Conservation (phyloP, 2,888 invertebrate genomes). For the Drosophila ezoana region DNA sequence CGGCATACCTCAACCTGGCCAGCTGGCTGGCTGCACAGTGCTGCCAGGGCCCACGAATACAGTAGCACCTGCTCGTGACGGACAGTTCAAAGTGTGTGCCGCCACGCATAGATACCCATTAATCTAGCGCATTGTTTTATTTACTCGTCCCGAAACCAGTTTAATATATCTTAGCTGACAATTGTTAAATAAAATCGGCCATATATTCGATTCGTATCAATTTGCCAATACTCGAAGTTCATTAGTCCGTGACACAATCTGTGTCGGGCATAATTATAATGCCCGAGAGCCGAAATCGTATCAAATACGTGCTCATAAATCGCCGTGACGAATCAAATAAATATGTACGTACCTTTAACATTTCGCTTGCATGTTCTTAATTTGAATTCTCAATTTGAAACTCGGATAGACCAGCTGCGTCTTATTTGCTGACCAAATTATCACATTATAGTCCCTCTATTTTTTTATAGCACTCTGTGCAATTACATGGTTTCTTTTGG, state of each 20-base stretch:
- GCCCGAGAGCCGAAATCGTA: constrained; percentile 6
- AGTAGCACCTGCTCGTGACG: background rate
- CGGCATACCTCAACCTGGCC: constrained; percentile 30
- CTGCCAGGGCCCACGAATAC: constrained; percentile 1
- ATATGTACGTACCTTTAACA: constrained; percentile 40
- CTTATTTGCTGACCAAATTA: constrained; percentile 42
- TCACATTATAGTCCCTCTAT: constrained; percentile 20
- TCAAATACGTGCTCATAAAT: constrained; percentile 40
- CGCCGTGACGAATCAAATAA: constrained; percentile 22
- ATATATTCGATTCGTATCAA: background rate
- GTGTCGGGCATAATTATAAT: constrained; percentile 20
- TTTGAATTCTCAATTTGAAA: background rate
- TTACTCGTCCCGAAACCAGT: constrained; percentile 17
- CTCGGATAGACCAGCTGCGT: constrained; percentile 11
- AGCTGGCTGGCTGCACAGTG: constrained; percentile 54
- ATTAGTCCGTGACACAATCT: constrained; percentile 33
- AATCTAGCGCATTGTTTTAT: background rate
- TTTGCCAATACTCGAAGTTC: constrained; percentile 32
- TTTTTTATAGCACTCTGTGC: constrained; percentile 6
- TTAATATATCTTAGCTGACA: constrained; percentile 7
- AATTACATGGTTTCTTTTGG: constrained; percentile 45
- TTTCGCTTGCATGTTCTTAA: constrained; percentile 44
- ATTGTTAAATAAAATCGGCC: constrained; percentile 11
- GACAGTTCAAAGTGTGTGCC: background rate
- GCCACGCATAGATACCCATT: constrained; percentile 3